These are phyloP conservation scores for Leptodactylus fuscus DNA, from an alignment of 2,113 vertebrate species.

Conservation along the genomic window DNA sequence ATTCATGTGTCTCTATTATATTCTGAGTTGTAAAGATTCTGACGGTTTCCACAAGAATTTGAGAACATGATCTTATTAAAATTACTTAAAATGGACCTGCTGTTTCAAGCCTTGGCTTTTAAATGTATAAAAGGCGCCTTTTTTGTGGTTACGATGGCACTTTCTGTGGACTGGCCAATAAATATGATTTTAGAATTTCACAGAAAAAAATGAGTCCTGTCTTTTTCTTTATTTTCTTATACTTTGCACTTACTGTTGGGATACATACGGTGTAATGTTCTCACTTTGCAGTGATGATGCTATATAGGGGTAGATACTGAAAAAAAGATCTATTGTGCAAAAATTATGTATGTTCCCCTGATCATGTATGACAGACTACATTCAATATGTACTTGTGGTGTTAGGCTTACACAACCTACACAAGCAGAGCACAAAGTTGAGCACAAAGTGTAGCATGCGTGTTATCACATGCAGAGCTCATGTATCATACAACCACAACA, in stretches of 20 bases:
- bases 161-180: slow-evolving; percentile 96
- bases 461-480: too few relatives aligned
- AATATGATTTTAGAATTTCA: slow-evolving; percentile 93
- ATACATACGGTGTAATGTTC: too few relatives aligned
- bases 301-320: too few relatives aligned
- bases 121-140: slow-evolving; percentile 72
- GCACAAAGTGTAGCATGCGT: too few relatives aligned
- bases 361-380: too few relatives aligned
- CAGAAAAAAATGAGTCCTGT: slow-evolving; percentile 66
- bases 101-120: slow-evolving; percentile 73
- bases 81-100: slow-evolving; percentile 69
- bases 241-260: not conserved
- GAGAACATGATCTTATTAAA: slow-evolving; percentile 66
- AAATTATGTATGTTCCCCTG: too few relatives aligned
- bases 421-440: too few relatives aligned
- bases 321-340: too few relatives aligned
- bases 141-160: slow-evolving; percentile 84
- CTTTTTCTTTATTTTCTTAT: not conserved
- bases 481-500: too few relatives aligned
- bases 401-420: too few relatives aligned
- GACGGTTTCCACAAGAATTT: slow-evolving; percentile 65
- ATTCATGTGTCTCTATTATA: slow-evolving; percentile 56
- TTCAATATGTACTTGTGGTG: too few relatives aligned
- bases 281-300: too few relatives aligned
- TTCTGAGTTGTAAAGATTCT: slow-evolving; percentile 66